Evolutionary conservation across 2,888 invertebrate species (phyloP), one percentile per base, ranked within the genome.

Genomic region (Heliconius sara): DNA sequence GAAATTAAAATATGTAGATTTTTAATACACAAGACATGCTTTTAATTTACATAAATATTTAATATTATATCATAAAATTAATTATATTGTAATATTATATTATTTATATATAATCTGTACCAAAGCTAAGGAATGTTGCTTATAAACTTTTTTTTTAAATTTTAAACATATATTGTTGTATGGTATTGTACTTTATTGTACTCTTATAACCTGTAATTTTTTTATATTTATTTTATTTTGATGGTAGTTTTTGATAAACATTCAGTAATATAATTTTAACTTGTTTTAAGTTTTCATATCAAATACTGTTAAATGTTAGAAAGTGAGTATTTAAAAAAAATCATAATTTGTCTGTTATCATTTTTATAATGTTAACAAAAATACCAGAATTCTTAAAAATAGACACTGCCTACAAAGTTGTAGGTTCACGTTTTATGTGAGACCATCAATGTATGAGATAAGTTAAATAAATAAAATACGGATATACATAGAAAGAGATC

Each of bases 41-140:
- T 39, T 39, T 39, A 39, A 39, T 39, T 39, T 39, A 39, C 39
- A 39, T 39, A 39, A 39, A 39, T 39, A 39, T 39, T 39, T 10
- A 39, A 39, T 39, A 39, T 39, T 39, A 39, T 10, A 39, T 39
- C 7, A 52, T 52, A 22, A 52, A 52, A 22, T 52, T 22, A 2
- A 52, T 22, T 22, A 52, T 22, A 6, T 52, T 19, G 52, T 52
- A 52, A 52, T 22, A 52, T 52, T 52, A 22, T 52, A 39, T 39
- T 68, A 68, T 68, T 68, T 68, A 68, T 68, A n/a, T 68, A 2
- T 70, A 25, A 47, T 27, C 3, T 43, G 16, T 70, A 70, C 70
- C 70, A 70, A 70, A 47, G 70, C n/a, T 47, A 70, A 70, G 16
- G n/a, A 70, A 70, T 3, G 70, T 43, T 70, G 25, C 43, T 25